Evolutionary conservation across 1,140 invertebrate genomes (phyloP).

Genomic region (Venustaconcha ellipsiformis): DNA sequence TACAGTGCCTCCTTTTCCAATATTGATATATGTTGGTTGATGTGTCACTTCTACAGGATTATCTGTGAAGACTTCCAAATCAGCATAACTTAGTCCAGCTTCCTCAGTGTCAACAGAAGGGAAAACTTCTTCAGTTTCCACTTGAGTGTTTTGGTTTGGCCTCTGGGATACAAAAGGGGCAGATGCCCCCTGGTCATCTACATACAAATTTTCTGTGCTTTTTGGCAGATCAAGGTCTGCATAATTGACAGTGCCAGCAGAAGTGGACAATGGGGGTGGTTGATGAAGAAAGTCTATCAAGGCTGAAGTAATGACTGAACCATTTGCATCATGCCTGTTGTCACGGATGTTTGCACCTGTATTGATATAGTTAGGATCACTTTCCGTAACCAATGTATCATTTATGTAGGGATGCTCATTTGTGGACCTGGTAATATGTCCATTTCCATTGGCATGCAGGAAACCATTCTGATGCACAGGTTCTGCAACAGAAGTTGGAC

Average conservation of each 20-base stretch:
- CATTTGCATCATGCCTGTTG: conserved; percentile 27
- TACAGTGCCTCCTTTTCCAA: conserved; percentile 18
- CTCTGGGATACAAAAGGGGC: background rate
- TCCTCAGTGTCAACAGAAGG: conserved; percentile 19
- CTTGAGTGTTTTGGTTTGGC: no score
- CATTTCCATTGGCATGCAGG: conserved; percentile 9
- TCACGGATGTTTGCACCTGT: conserved; percentile 20
- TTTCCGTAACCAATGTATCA: conserved; percentile 27
- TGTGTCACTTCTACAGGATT: conserved; percentile 16
- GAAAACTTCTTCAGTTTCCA: no score
- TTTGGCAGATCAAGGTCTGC: conserved; percentile 54
- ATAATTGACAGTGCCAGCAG: conserved; percentile 48
- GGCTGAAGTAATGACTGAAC: conserved; percentile 35
- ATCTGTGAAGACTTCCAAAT: conserved; percentile 33
- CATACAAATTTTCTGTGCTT: conserved; percentile 45
- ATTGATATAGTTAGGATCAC: conserved; percentile 52
- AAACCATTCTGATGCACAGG: conserved; percentile 19
- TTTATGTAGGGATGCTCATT: conserved; percentile 49
- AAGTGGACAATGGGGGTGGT: conserved; percentile 28
- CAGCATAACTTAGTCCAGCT: conserved; percentile 35
- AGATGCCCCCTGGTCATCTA: conserved; percentile 17
- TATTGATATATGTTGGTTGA: conserved; percentile 48
- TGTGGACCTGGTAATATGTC: conserved; percentile 15
- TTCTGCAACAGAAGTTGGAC: conserved; percentile 30
- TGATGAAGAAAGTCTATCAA: conserved; percentile 49